Base-by-base conservation (phyloP, 2,888 invertebrate genomes). In the Zaprionus bogoriensis region DNA sequence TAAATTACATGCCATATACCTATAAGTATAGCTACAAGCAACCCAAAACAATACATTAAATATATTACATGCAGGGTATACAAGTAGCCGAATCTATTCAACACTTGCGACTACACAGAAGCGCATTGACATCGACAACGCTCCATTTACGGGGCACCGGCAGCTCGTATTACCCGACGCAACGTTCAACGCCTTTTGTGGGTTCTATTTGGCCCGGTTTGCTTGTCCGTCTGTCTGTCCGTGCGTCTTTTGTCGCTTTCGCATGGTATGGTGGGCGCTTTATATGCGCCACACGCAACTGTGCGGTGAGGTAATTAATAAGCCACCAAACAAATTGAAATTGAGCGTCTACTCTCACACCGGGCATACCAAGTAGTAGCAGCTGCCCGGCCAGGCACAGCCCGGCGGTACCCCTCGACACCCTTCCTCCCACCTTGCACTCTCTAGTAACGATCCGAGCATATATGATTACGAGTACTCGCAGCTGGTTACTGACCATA, bases 251-350 rank as follows among this genome's bases (percentile, higher is more conserved):
- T 45, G 14, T 1, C 23, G n/a, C n/a, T n/a, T n/a, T 17, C 36
- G 36, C 39, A n/a, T n/a, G n/a, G n/a, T n/a, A n/a, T 38, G 50
- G 65, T 66, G 67, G 63, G 61, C 75, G 80, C 55, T 76, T 84
- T 78, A 67, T 68, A 67, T 85, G 80, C 63, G 39, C 53, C 69
- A 71, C 82, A 81, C 85, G 84, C 84, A 81, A 62, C 62, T 74
- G 69, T 77, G 83, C 67, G 85, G 86, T 82, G 80, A 82, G 86
- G 82, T 82, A 82, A 82, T 82, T 85, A 85, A 82, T 82, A 83
- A 85, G 77, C 77, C 72, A 79, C 59, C 75, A 61, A 67, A 65
- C 71, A 69, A 73, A 77, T 77, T 79, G 82, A 84, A 84, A 84
- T 68, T 75, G 80, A 81, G 73, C 73, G 67, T 75, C 62, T 61